Base-by-base conservation (phyloP, 1,140 invertebrate species). In the Vollenhovia emeryi region DNA sequence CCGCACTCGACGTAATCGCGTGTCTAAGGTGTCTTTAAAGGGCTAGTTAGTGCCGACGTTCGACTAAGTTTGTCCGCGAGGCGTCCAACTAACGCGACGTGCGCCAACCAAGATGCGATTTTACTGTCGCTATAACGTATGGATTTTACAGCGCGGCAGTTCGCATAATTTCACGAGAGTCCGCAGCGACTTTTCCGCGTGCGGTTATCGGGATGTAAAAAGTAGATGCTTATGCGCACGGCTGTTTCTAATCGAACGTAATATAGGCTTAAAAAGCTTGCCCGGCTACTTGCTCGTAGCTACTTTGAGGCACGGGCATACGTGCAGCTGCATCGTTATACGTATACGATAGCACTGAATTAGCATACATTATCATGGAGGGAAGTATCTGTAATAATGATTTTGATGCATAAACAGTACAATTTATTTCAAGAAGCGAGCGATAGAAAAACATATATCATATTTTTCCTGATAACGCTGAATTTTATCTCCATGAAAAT, bases 21-120 rank as follows among this genome's bases (percentile, higher is more conserved):
- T 79, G 62, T 87, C 60, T 50, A 64, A 87, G 86, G 90, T 89
- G 87, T 90, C 90, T 90, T 89, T 92, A 91, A 92, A 86, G 86
- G 68, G 86, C 83, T 87, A 91, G 90, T 91, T 92, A 91, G 75
- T 87, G 73, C 76, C 69, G 57, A 43, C 66, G 62, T 85, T 87
- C 43, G 83, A 69, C 89, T 33, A 21, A 48, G 50, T 50, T 24
- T 62, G 82, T 71, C 59, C 43, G 36, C 11, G 21, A 36, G 27
- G 48, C 36, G 11, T 45, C 7, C n/a, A 30, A 21, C 7, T 40
- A 27, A 7, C 33, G 27, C 60, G 68, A 75, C 52, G 43, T 30
- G 24, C 57, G 15, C 11, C 60, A 18, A 62, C 13, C 52, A 52
- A 48, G 15, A 18, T 21, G 59, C 40, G 43, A 33, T 84, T 88